Evolutionary conservation across 2,113 vertebrate genomes (phyloP).

Genomic region (Tringa solitaria): DNA sequence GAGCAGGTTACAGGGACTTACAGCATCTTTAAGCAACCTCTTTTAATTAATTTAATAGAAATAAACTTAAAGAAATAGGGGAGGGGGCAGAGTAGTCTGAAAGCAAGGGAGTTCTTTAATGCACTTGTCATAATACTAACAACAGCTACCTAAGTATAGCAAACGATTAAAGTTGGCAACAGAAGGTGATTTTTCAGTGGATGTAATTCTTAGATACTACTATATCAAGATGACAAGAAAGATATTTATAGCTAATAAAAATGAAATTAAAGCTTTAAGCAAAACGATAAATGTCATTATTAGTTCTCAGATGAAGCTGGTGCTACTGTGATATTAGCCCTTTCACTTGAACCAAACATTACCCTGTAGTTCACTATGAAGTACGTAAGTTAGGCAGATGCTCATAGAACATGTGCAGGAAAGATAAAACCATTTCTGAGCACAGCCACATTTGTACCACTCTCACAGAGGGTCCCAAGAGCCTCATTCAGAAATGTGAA

Average conservation of each 20-base stretch:
- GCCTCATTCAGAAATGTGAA: background rate
- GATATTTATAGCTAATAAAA: background rate
- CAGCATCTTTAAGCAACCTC: background rate
- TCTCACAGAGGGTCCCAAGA: background rate
- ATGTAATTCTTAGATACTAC: background rate
- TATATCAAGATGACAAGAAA: background rate
- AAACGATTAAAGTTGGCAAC: background rate
- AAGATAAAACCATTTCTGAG: background rate
- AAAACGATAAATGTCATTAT: background rate
- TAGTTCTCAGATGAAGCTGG: background rate
- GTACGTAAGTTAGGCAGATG: background rate
- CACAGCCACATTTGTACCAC: background rate
- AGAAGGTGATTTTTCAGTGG: background rate
- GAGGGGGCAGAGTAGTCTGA: rapidly evolving
- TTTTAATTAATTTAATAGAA: background rate
- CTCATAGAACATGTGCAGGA: background rate
- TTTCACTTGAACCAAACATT: background rate
- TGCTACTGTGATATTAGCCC: background rate
- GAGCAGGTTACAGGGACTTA: background rate
- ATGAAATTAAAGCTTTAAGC: background rate
- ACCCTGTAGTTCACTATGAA: background rate
- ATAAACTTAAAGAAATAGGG: background rate
- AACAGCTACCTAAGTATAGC: background rate
- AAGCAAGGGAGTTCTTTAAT: background rate
- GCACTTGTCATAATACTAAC: background rate